These are phyloP conservation scores for Atethmia centrago DNA, from an alignment of 2,888 invertebrate species.

Conservation along the genomic window DNA sequence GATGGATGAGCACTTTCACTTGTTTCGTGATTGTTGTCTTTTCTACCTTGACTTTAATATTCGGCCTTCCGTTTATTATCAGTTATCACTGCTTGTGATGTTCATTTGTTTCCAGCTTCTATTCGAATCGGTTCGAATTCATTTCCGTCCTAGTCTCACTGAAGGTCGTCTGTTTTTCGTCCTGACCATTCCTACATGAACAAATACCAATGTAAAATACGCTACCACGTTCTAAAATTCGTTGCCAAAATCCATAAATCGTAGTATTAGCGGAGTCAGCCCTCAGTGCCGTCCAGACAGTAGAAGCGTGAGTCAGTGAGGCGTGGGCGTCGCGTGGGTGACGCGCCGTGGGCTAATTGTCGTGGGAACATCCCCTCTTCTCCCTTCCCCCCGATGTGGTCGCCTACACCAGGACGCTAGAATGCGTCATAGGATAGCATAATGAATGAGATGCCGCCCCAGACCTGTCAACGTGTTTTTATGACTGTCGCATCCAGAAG, in stretches of 20 bases:
- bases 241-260: constrained; percentile 57
- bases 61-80: not conserved
- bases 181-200: constrained; percentile 2
- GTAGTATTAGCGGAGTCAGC: constrained; percentile 66
- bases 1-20: constrained; percentile 29
- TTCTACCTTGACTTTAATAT: not conserved
- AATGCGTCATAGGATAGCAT: constrained; percentile 64
- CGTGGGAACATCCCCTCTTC: constrained; percentile 80
- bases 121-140: not conserved
- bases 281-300: constrained; percentile 70
- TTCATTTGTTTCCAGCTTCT: not conserved
- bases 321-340: constrained; percentile 69
- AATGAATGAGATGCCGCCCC: constrained; percentile 55
- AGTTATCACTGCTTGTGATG: not conserved
- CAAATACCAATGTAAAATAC: constrained; percentile 19
- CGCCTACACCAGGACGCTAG: constrained; percentile 65
- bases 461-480: constrained; percentile 53
- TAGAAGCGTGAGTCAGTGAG: constrained; percentile 74
- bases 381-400: constrained; percentile 34
- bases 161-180: not conserved
- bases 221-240: constrained; percentile 44
- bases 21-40: not conserved
- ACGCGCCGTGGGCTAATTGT: constrained; percentile 85
- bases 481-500: constrained; percentile 32
- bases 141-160: not conserved